A percentile compares a stretch with the other conserved stretches of the same genome.
phyloP scores from a whole-genome alignment of 1,140 invertebrate species.

The Solenopsis invicta region DNA sequence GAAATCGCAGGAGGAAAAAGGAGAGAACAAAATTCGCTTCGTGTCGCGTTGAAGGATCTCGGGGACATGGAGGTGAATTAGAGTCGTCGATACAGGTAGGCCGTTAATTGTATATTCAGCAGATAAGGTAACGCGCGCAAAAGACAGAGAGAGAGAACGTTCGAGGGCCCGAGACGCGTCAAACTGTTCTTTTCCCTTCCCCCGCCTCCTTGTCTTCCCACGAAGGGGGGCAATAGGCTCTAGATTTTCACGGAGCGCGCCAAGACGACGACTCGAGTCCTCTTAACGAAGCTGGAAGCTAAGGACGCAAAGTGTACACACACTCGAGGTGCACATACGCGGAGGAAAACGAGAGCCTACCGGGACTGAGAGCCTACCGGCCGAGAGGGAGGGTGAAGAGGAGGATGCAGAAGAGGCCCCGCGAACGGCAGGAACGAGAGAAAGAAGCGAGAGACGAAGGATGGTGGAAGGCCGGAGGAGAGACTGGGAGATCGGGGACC shows the following conservation, averaged over 20 bases:
- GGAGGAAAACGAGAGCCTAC: constrained; percentile 74
- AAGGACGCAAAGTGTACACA: constrained; percentile 58
- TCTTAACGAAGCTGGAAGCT: constrained; percentile 74
- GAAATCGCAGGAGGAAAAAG: not conserved
- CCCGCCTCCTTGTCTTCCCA: not conserved
- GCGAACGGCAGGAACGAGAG: constrained; percentile 5
- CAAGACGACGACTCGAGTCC: constrained; percentile 72
- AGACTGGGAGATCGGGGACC: not conserved
- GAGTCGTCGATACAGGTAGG: constrained; percentile 7
- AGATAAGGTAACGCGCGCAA: constrained; percentile 13
- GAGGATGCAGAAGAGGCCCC: constrained; percentile 27
- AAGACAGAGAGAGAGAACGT: constrained; percentile 36
- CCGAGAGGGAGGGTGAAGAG: not conserved
- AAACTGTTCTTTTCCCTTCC: too few species aligned
- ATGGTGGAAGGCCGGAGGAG: not conserved
- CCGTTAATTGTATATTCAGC: constrained; percentile 53
- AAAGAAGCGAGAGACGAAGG: not conserved
- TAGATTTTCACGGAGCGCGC: constrained; percentile 68
- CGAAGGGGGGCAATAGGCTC: constrained; percentile 23
- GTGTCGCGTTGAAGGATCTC: constrained; percentile 20
- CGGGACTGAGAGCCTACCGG: constrained; percentile 52
- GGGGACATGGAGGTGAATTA: not conserved
- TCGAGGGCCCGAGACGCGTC: constrained; percentile 30
- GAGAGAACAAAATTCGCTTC: not conserved
- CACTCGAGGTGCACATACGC: constrained; percentile 39